phyloP scores from a whole-genome alignment of 2,797 vertebrate species.

The Danio aesculapii region DNA sequence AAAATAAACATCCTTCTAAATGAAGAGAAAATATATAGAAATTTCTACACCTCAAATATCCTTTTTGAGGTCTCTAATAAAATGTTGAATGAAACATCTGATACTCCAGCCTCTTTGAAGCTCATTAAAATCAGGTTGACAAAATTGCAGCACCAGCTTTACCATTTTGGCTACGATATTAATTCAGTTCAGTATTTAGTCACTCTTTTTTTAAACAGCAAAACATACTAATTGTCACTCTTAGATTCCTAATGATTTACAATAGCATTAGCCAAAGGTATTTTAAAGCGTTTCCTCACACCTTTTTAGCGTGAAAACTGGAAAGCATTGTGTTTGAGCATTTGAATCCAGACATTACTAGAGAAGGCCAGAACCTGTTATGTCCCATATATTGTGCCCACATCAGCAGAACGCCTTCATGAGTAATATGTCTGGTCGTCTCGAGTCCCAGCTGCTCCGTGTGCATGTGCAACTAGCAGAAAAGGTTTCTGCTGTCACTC shows the following conservation, averaged over 20 bases:
- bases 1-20: too few species aligned
- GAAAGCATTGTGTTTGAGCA: neutral
- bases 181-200: neutral
- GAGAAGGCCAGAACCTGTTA: conserved; percentile 3
- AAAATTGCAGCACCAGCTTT: neutral
- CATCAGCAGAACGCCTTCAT: conserved; percentile 41
- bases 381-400: conserved; percentile 23
- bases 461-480: conserved; percentile 8
- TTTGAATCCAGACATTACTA: conserved; percentile 26
- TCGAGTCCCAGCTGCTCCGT: conserved; percentile 14
- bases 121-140: too few species aligned
- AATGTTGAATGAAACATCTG: too few species aligned
- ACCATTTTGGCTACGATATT: too few species aligned
- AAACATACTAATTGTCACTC: neutral
- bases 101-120: too few species aligned
- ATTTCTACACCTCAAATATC: too few species aligned
- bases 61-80: too few species aligned
- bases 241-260: neutral
- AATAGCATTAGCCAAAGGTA: neutral
- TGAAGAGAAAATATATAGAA: too few species aligned
- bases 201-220: too few species aligned
- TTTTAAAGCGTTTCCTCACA: neutral
- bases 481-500: conserved; percentile 30
- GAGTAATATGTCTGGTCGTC: conserved; percentile 23
- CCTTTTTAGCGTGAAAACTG: neutral